Evolutionary conservation across 2,797 vertebrate species (phyloP), one percentile per base, ranked within the genome.

Genomic region (Gymnocypris eckloni): DNA sequence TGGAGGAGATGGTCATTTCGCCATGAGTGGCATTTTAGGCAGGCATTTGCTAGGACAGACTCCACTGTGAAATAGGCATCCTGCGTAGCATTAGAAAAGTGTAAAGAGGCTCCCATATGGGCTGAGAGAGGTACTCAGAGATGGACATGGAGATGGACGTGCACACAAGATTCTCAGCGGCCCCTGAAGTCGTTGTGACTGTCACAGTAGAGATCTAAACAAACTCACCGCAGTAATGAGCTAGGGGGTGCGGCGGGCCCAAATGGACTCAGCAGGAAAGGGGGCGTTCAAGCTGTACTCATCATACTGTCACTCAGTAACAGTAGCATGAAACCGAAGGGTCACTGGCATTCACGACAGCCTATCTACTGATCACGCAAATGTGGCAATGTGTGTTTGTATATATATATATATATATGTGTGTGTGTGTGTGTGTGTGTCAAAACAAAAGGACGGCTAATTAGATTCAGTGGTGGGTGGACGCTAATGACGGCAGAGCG

Each of bases 161-260:
- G 67, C 59, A 78, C 80, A 86, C 83, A 90, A 89, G 88, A 86
- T 87, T 87, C 88, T 71, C 81, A 70, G 54, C 22, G 54, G 77
- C 85, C 87, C 92, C 89, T 90, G 76, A 83, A 90, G 89, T 88
- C 86, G 84, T 86, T 70, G 90, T 89, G 85, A 89, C 93, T 94
- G 94, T 94, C 93, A 94, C 90, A 86, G 88, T 90, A 93, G 91
- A 91, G 92, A 92, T 92, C 92, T 90, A 94, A 95, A 95, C 93
- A 87, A 93, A 91, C 90, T 93, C 90, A 86, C 92, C 91, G 91
- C 92, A 89, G 90, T 96, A 94, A 96, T 94, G 93, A 95, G 92
- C 93, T 91, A 87, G 90, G 91, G 88, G 88, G 91, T 90, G 77
- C 83, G 61, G 25, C 77, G 84, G 89, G 86, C 89, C 86, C 54